Base-by-base conservation (phyloP, 2,113 vertebrate species). In the Heliornis fulica region DNA sequence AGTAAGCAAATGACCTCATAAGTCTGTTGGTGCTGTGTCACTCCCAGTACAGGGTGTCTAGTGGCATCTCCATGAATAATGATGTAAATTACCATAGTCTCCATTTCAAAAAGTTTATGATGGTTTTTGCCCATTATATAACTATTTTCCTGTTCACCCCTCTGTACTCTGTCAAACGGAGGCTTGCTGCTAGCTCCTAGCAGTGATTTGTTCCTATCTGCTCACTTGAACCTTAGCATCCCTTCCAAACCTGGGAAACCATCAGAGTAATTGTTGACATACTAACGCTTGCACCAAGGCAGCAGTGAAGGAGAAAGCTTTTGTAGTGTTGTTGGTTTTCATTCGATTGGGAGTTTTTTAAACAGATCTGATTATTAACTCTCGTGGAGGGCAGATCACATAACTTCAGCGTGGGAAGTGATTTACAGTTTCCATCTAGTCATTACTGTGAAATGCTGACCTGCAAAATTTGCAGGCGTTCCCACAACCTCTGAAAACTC, bases 371-470 rank as follows among this genome's bases (percentile, higher is more conserved):
- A 61, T 76, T 79, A 64, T 87, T 90, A 95, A 83, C 36, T 95
- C 66, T 61, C 41, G 38, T 72, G 41, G 34, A 90, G 66, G 64
- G 79, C 69, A 94, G 31, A 56, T 74, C 75, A 88, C 21, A 38
- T 45, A 86, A 86, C 50, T 48, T 50, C 45, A 69, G n/a, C 66
- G 59, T 92, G 71, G 92, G 83, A 94, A 90, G 82, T 80, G 59
- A 74, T 90, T 92, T 93, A 87, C 82, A 76, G 50, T 70, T 88
- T 92, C 89, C 76, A 87, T 70, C 68, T 89, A 78, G 34, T 94
- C 65, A 91, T 91, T 92, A 81, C 34, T 74, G 68, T 54, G 69
- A 81, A 94, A 92, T 32, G 88, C 83, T 88, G 95, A 97, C 95
- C 92, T 90, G 66, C 75, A 88, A 60, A 91, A 93, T 93, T 79